Evolutionary conservation across 2,113 vertebrate species (phyloP).

Genomic region (Ahaetulla prasina): DNA sequence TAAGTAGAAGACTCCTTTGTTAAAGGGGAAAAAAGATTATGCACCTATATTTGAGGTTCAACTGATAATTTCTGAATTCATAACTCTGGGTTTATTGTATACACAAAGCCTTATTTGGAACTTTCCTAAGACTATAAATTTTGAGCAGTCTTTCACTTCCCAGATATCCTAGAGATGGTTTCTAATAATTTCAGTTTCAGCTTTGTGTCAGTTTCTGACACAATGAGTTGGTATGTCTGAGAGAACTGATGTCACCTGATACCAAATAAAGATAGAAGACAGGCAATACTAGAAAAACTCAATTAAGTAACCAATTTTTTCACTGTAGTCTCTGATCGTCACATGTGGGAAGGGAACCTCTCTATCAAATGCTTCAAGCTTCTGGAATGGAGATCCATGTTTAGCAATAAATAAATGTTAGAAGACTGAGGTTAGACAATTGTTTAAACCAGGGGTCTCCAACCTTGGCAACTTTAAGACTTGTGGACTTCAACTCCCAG

Average conservation of each 20-base stretch:
- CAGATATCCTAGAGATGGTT: background rate
- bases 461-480: no score
- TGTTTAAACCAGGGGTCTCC: no score
- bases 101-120: background rate
- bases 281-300: background rate
- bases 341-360: background rate
- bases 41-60: background rate
- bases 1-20: background rate
- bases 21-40: background rate
- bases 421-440: background rate
- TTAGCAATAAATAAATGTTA: background rate
- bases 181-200: background rate
- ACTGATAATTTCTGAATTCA: background rate
- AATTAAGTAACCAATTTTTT: background rate
- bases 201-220: background rate
- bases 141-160: background rate
- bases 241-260: background rate
- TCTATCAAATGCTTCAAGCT: background rate
- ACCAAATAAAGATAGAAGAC: background rate
- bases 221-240: background rate
- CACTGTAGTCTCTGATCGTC: background rate
- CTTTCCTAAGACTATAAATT: background rate
- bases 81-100: background rate
- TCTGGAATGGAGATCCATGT: background rate
- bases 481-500: no score